Evolutionary conservation across 2,797 vertebrate species (phyloP).

Genomic region (Ctenopoma kingsleyae): DNA sequence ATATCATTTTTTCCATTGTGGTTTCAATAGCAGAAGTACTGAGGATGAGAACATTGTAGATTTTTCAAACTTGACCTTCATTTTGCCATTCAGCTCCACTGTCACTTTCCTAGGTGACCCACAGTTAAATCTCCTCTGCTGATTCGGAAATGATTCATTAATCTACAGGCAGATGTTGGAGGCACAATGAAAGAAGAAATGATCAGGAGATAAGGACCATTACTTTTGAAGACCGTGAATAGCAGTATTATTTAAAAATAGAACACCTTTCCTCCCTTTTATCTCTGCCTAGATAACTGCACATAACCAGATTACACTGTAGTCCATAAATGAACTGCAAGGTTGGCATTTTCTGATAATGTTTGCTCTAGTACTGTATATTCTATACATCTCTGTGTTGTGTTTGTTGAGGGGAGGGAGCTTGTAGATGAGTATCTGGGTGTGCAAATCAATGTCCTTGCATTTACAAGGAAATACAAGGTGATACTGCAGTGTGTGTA

Average conservation of each 20-base stretch:
- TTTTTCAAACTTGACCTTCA: constrained; percentile 21
- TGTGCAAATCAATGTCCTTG: constrained; percentile 31
- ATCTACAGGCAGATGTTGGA: constrained; percentile 3
- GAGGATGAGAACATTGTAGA: background rate
- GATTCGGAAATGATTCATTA: constrained; percentile 25
- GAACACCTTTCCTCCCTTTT: constrained; percentile 23
- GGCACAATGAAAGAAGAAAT: constrained; percentile 5
- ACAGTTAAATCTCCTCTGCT: constrained; percentile 15
- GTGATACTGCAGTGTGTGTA: constrained; percentile 9
- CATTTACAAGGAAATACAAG: constrained; percentile 1
- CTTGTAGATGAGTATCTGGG: constrained; percentile 28
- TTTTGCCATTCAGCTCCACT: constrained; percentile 17
- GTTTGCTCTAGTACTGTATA: background rate
- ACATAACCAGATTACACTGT: constrained; percentile 27
- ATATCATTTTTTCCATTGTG: background rate
- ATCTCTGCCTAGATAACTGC: constrained; percentile 21
- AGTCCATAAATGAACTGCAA: no score
- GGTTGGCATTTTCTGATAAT: no score
- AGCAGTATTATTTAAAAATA: constrained; percentile 11
- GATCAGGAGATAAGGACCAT: constrained; percentile 39
- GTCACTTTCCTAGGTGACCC: constrained; percentile 43
- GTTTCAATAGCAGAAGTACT: background rate
- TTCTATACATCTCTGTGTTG: constrained; percentile 8
- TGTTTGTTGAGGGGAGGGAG: background rate
- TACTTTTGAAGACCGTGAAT: constrained; percentile 17